phyloP scores from a whole-genome alignment of 92 coral and sea anemone species.

The Siderastrea radians region DNA sequence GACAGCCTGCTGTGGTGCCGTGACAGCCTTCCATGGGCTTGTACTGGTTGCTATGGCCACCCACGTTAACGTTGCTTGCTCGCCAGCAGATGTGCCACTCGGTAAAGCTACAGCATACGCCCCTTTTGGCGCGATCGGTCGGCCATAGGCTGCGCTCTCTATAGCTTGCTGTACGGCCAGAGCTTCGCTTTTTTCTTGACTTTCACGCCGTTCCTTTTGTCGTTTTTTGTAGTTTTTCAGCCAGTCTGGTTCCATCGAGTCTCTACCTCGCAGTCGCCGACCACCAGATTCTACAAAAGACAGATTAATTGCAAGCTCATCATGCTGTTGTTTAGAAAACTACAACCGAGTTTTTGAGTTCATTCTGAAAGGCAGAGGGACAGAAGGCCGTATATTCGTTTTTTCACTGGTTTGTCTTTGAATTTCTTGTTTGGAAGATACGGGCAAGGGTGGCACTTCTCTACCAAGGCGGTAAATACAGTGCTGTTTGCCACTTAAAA shows the following conservation, averaged over 20 bases:
- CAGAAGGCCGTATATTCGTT: too few relatives aligned
- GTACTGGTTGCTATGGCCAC: conserved; percentile 23
- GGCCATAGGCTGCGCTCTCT: conserved; percentile 30
- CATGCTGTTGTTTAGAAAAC: background rate
- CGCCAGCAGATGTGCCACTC: conserved; percentile 4
- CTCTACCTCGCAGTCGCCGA: conserved; percentile 32
- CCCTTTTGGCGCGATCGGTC: conserved; percentile 41
- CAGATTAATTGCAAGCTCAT: background rate
- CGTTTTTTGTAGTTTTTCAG: conserved; percentile 44
- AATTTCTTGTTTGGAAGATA: too few relatives aligned
- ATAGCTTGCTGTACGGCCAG: background rate
- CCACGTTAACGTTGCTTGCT: conserved; percentile 34
- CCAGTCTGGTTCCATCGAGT: conserved; percentile 60
- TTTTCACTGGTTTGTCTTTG: too few relatives aligned
- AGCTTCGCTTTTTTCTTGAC: conserved; percentile 18
- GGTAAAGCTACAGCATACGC: conserved; percentile 34
- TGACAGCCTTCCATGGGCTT: conserved; percentile 34
- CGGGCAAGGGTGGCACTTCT: too few relatives aligned
- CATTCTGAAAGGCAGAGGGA: too few relatives aligned
- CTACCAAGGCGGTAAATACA: too few relatives aligned
- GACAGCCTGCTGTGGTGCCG: background rate
- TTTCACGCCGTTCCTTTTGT: conserved; percentile 40
- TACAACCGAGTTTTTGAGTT: background rate
- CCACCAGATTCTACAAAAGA: conserved; percentile 9
- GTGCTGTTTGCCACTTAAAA: too few relatives aligned